Percentiles rank a stretch among this genome's conserved stretches.
Evolutionary conservation across 1,140 invertebrate species (phyloP).

Genomic region (Leptopilina boulardi): DNA sequence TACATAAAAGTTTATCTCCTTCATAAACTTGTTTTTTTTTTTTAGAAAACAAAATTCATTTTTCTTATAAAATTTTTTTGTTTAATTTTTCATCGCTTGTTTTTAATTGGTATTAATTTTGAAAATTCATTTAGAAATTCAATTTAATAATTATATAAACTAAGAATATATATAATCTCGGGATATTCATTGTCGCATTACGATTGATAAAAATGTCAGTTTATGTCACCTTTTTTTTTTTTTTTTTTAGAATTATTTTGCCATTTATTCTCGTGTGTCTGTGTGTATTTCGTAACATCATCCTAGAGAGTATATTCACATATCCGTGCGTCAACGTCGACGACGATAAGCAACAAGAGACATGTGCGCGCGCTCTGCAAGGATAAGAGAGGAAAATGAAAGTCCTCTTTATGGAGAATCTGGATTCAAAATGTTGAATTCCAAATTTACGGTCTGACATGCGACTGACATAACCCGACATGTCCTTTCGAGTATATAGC

Average conservation of each 20-base stretch:
- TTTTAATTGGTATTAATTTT: no score
- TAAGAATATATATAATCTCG: no score
- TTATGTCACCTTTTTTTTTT: not conserved
- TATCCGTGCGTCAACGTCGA: not conserved
- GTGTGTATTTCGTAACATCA: not conserved
- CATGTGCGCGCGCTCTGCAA: not conserved
- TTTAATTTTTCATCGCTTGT: no score
- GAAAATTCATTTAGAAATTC: no score
- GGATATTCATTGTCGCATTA: not conserved
- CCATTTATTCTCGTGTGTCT: not conserved
- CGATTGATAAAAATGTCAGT: slow-evolving; percentile 1
- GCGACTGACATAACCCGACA: not conserved
- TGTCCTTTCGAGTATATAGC: no score
- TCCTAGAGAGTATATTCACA: not conserved
- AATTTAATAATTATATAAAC: no score
- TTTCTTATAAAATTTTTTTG: no score
- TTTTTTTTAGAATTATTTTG: slow-evolving; percentile 11
- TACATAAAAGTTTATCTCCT: not conserved
- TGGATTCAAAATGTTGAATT: slow-evolving; percentile 8
- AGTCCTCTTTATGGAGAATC: slow-evolving; percentile 5
- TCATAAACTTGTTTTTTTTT: no score
- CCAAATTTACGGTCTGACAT: not conserved
- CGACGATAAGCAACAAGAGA: slow-evolving; percentile 4
- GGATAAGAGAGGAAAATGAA: slow-evolving; percentile 9
- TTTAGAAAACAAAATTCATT: no score